Evolutionary conservation across 1,140 invertebrate genomes (phyloP), one percentile per base, ranked within the genome.

Genomic region (Leptonema lineaticorne): DNA sequence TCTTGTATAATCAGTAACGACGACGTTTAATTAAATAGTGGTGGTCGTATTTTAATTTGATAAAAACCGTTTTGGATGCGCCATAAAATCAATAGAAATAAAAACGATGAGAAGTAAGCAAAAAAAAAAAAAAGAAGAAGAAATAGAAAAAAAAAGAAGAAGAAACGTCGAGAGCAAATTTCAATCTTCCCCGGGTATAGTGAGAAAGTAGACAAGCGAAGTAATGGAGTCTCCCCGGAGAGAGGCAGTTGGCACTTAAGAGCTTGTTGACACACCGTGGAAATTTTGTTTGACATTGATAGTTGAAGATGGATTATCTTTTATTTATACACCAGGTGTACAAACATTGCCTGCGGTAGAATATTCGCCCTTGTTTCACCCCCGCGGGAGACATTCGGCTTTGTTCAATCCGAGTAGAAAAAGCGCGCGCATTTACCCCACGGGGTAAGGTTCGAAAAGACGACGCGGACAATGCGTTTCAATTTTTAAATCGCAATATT

Each of bases 291-390:
- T 68, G 67, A 60, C 67, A 68, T 63, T 68, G 67, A 68, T 68
- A 68, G 67, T 68, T 68, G 67, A 63, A 68, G 67, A 68, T 68
- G 67, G 67, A 68, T 68, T 68, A 68, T 68, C 67, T 68, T 68
- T 68, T 68, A 68, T 68, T 68, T 68, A 68, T 46, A 68, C 67
- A 68, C 58, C 67, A 60, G 59, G 57, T 68, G 67, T 68, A 48
- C 59, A 63, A 68, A 62, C 45, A 53, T 27, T 37, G 41, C 59
- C 24, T 30, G 58, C 33, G 58, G 30, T 14, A 37, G 30, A 59
- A 33, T 62, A 62, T 41, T 20, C 24, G 27, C 59, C 22, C 33
- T 33, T 14, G 7, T 6, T 6, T 6, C 3, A n/a, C 33, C 59
- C 24, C 14, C 56, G 20, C 9, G 30, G 37, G 37, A 53, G 14